These are phyloP conservation scores for Ptychadena robeensis DNA, from an alignment of 2,797 vertebrate species.

Conservation along the genomic window DNA sequence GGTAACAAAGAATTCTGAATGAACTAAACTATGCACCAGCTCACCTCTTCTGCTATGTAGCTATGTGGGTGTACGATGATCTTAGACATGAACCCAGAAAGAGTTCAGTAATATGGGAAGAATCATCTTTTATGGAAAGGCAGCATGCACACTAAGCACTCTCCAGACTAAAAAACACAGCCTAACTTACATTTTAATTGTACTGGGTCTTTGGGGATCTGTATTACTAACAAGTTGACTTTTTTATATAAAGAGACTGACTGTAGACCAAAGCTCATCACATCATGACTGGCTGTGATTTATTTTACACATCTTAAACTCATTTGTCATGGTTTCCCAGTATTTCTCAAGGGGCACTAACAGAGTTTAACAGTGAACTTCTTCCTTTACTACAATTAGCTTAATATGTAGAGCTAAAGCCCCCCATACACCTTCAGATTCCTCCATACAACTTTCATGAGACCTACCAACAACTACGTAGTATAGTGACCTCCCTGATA, in stretches of 20 bases:
- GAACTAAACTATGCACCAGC: not conserved
- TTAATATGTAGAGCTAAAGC: no score
- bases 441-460: no score
- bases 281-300: not conserved
- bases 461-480: no score
- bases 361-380: no score
- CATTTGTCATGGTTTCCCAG: not conserved
- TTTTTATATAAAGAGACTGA: not conserved
- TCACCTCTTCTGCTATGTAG: not conserved
- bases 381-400: no score
- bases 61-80: not conserved
- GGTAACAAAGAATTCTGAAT: conserved; percentile 12
- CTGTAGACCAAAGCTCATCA: not conserved
- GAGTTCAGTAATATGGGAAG: not conserved
- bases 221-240: not conserved
- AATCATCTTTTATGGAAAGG: no score
- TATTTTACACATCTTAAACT: not conserved
- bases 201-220: not conserved
- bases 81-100: not conserved
- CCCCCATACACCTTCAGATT: no score
- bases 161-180: not conserved
- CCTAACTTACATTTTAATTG: not conserved
- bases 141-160: not conserved
- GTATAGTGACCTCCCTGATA: no score
- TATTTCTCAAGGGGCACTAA: no score